These are phyloP conservation scores for Athrips mouffetella DNA, from an alignment of 2,888 invertebrate species.

Conservation along the genomic window DNA sequence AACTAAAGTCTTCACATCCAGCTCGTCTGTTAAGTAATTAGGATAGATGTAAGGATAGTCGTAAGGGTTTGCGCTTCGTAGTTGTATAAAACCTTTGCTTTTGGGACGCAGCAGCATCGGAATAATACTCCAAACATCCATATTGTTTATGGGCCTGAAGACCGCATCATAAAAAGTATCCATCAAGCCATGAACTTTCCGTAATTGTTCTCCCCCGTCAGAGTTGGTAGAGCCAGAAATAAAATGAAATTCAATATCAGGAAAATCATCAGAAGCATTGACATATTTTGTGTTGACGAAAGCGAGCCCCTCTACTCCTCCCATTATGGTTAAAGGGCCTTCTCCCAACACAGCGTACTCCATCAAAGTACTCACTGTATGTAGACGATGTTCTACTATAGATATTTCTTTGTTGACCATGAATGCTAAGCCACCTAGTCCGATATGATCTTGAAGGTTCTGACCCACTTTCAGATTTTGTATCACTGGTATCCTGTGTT, in stretches of 20 bases:
- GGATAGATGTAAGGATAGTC: constrained; percentile 94
- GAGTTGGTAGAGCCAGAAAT: constrained; percentile 92
- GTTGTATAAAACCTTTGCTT: constrained; percentile 88
- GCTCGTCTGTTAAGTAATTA: constrained; percentile 90
- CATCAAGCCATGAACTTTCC: constrained; percentile 87
- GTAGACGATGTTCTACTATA: constrained; percentile 87
- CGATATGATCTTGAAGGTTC: constrained; percentile 94
- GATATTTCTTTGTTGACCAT: constrained; percentile 87
- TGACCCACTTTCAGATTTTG: constrained; percentile 90
- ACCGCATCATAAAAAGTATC: constrained; percentile 86
- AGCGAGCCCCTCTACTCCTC: constrained; percentile 93
- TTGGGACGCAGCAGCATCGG: constrained; percentile 91
- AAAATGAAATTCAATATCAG: constrained; percentile 94
- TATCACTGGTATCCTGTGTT: constrained; percentile 86
- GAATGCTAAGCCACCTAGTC: constrained; percentile 90
- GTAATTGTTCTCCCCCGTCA: constrained; percentile 89
- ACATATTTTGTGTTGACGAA: constrained; percentile 93
- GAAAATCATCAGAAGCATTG: constrained; percentile 88
- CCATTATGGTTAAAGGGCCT: constrained; percentile 91
- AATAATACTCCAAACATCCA: constrained; percentile 90
- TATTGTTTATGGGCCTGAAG: constrained; percentile 85
- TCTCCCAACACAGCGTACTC: constrained; percentile 90
- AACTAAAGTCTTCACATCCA: constrained; percentile 87
- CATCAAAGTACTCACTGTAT: constrained; percentile 87
- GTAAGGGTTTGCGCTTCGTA: constrained; percentile 90